Evolutionary conservation across 2,888 invertebrate genomes (phyloP).

Genomic region (Dicyrtoma fusca): DNA sequence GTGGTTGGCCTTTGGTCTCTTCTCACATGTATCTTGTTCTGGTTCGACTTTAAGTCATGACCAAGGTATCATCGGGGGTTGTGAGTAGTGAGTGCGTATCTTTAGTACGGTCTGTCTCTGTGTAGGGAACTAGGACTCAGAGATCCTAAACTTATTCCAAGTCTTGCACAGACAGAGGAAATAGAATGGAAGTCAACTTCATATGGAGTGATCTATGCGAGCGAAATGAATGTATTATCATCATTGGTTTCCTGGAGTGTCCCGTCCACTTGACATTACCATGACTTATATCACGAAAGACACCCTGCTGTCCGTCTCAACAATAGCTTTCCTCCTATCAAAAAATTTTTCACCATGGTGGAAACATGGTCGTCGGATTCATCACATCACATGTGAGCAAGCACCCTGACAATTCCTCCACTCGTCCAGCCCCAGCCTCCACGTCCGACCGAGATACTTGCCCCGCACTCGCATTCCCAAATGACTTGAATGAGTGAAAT

Average conservation of each 20-base stretch:
- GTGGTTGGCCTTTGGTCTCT: constrained; percentile 39
- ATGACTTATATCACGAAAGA: constrained; percentile 40
- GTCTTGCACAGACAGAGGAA: neutral
- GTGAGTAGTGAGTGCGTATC: neutral
- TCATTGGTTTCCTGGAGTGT: constrained; percentile 35
- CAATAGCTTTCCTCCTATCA: constrained; percentile 37
- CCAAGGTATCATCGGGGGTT: neutral
- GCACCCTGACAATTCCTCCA: constrained; percentile 30
- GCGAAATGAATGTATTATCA: constrained; percentile 33
- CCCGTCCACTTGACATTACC: constrained; percentile 38
- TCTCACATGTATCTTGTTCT: constrained; percentile 42
- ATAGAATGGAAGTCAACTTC: constrained; percentile 41
- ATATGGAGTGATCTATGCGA: constrained; percentile 47
- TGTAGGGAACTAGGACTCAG: neutral
- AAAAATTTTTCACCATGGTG: constrained; percentile 32
- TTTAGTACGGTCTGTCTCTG: too few relatives aligned
- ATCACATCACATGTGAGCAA: constrained; percentile 17
- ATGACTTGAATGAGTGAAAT: constrained; percentile 11
- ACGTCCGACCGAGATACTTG: too few relatives aligned
- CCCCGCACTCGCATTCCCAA: neutral
- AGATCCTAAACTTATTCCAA: neutral
- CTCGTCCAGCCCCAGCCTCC: too few relatives aligned
- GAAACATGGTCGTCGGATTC: constrained; percentile 37
- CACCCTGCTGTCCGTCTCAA: constrained; percentile 38
- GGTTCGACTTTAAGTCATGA: constrained; percentile 23